Evolutionary conservation across 2,113 vertebrate genomes (phyloP), one percentile per base, ranked within the genome.

Genomic region (Rhea pennata): DNA sequence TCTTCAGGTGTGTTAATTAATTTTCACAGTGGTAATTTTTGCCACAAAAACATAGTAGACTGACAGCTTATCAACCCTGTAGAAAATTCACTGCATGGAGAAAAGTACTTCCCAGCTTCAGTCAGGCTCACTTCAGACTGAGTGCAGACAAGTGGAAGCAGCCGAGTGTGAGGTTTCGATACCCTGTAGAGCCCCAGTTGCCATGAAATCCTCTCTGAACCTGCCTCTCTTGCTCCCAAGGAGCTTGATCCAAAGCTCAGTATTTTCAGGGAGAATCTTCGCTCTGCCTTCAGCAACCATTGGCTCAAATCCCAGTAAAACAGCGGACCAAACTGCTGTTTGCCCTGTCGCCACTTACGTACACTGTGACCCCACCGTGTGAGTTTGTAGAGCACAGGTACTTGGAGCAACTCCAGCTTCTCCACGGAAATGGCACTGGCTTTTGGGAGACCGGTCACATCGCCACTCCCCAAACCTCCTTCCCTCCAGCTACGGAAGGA

Each of bases 1-100:
- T 96, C 86, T 94, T 97, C 97, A 96, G 94, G 84, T 97, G 97
- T 85, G 95, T 91, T 95, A 96, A 97, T 95, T 95, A 94, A 96
- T 97, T 96, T 91, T 88, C 91, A 62, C 7, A 82, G 80, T 64
- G 85, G n/a, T 10, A 0, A 91, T 70, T 93, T 93, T 71, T 78
- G 90, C 82, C 74, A 92, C 95, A 95, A 97, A 94, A 86, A 91
- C 88, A 90, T 70, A 83, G 88, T 11, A 73, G 92, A 58, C 64
- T 7, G 50, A 61, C 78, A 75, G 81, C 67, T 93, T 82, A 29
- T 65, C 4, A 1, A 51, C 81, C 56, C 76, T 0, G 4, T 5
- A 70, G 92, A 59, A 85, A 94, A 93, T 56, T 59, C 62, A 62
- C 29, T 0, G 0, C 19, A 29, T 4, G 13, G 65, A 74, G 72